Evolutionary conservation across 2,888 invertebrate genomes (phyloP).

Genomic region (Acrobasis consociella): DNA sequence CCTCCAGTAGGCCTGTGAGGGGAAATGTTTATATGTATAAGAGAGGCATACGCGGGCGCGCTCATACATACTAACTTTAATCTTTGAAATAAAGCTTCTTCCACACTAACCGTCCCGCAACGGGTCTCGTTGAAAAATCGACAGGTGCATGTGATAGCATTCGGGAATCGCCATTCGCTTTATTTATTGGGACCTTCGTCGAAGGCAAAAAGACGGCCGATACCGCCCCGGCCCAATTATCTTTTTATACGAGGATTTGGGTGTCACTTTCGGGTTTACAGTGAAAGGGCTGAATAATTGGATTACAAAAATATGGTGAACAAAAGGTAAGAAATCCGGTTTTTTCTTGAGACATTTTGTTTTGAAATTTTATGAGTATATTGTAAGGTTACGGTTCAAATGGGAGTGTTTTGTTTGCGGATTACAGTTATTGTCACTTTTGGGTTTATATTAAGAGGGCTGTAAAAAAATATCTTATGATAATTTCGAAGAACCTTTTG

Average conservation of each 20-base stretch:
- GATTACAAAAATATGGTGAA: conserved; percentile 2
- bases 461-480: no score
- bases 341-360: neutral
- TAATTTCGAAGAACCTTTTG: no score
- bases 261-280: conserved; percentile 32
- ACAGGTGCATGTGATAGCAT: conserved; percentile 74
- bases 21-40: no score
- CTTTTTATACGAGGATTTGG: conserved; percentile 38
- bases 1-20: no score
- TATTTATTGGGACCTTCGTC: conserved; percentile 64
- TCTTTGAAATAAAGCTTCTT: conserved; percentile 28
- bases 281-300: conserved; percentile 26
- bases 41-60: no score
- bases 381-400: no score
- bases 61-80: no score
- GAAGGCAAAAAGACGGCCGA: conserved; percentile 54
- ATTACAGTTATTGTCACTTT: no score
- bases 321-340: neutral
- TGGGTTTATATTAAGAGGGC: no score
- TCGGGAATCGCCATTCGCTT: conserved; percentile 58
- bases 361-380: no score
- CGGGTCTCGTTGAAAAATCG: conserved; percentile 58
- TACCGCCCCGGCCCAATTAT: conserved; percentile 55
- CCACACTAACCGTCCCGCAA: conserved; percentile 38
- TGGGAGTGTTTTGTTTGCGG: no score